Evolutionary conservation across 92 coral and sea anemone genomes (phyloP).

Genomic region (Palythoa heliodiscus): DNA sequence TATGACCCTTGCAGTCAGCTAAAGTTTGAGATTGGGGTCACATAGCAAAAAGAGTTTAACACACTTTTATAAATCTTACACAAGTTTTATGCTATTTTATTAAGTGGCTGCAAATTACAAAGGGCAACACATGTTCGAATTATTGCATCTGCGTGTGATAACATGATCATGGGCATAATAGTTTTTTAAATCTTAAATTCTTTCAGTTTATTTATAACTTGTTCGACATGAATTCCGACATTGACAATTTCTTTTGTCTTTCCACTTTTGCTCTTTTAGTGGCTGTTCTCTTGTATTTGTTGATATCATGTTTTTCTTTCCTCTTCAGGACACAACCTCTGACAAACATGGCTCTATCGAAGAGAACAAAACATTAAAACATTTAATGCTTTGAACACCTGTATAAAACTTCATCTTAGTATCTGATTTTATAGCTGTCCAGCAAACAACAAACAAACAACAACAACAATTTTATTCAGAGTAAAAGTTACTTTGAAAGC

Average conservation of each 20-base stretch:
- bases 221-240: slow-evolving; percentile 41
- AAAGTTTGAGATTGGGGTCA: slow-evolving; percentile 41
- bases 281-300: slow-evolving; percentile 46
- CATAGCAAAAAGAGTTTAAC: slow-evolving; percentile 22
- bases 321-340: slow-evolving; percentile 47
- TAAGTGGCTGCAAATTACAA: slow-evolving; percentile 49
- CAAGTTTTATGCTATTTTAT: slow-evolving; percentile 35
- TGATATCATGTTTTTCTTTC: slow-evolving; percentile 47
- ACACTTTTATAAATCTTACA: slow-evolving; percentile 25
- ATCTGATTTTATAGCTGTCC: slow-evolving; percentile 48
- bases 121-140: slow-evolving; percentile 42
- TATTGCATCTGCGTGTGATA: slow-evolving; percentile 39
- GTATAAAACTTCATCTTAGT: slow-evolving; percentile 54
- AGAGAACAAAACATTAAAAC: slow-evolving; percentile 48
- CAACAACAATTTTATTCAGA: too few relatives aligned
- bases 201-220: slow-evolving; percentile 44
- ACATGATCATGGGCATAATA: slow-evolving; percentile 33
- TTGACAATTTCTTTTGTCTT: slow-evolving; percentile 52
- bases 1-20: slow-evolving; percentile 41
- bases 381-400: slow-evolving; percentile 47
- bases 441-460: too few relatives aligned
- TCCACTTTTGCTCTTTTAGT: slow-evolving; percentile 44
- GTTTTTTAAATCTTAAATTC: slow-evolving; percentile 38
- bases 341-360: slow-evolving; percentile 48
- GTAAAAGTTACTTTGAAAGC: too few relatives aligned